A percentile compares a stretch with the other conserved stretches of the same genome.
Conservation (phyloP, 2,888 invertebrate genomes). For the Rhamphomyia laevipes region DNA sequence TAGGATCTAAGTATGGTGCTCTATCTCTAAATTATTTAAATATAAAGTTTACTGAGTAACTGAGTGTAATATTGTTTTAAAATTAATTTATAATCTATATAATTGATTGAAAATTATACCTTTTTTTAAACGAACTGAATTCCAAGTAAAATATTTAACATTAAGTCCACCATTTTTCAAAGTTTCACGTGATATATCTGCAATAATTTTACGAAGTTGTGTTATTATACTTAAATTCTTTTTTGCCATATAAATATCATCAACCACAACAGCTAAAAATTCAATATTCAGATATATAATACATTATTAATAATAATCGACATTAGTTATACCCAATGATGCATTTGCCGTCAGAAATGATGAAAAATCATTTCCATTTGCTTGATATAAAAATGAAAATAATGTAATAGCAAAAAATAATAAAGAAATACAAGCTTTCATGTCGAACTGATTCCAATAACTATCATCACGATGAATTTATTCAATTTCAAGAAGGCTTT, state of each 20-base stretch:
- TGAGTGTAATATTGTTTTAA: too few species aligned
- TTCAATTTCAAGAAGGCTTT: too few species aligned
- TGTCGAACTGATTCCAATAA: too few species aligned
- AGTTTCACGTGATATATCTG: constrained; percentile 50
- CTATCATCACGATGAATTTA: too few species aligned
- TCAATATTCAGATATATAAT: neutral
- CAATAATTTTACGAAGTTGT: constrained; percentile 49
- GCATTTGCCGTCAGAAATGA: constrained; percentile 62
- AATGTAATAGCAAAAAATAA: too few species aligned
- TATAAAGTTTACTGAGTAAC: too few species aligned
- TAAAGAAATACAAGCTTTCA: too few species aligned
- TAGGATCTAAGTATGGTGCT: neutral
- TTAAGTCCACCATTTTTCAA: constrained; percentile 57
- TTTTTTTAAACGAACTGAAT: constrained; percentile 53
- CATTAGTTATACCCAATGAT: constrained; percentile 48
- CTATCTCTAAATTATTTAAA: too few species aligned
- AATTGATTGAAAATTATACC: constrained; percentile 37
- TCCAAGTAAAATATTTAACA: constrained; percentile 56
- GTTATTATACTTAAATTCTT: constrained; percentile 45
- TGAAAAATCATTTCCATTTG: constrained; percentile 47
- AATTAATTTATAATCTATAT: neutral
- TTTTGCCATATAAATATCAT: constrained; percentile 52
- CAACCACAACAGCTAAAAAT: constrained; percentile 54
- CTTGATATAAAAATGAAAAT: too few species aligned
- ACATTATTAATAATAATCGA: neutral